These are phyloP conservation scores for Acleris cristana DNA, from an alignment of 2,888 invertebrate genomes.

Conservation along the genomic window DNA sequence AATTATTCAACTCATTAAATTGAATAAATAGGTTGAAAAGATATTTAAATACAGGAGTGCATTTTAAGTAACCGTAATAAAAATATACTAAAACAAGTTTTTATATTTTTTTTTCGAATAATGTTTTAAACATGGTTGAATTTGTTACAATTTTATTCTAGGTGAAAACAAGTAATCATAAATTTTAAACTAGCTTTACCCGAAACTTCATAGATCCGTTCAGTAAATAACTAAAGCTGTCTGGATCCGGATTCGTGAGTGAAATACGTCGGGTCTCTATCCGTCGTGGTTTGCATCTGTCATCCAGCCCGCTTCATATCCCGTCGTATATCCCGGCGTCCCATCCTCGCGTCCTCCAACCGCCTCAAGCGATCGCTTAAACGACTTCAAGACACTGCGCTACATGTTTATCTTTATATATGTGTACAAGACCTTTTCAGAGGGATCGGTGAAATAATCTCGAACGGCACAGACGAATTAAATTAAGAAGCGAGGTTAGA, in stretches of 20 bases:
- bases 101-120: too few relatives aligned
- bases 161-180: too few relatives aligned
- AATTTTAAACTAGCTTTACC: background rate
- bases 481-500: too few relatives aligned
- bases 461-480: too few relatives aligned
- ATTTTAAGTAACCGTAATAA: too few relatives aligned
- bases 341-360: slow-evolving; percentile 18
- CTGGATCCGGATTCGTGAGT: slow-evolving; percentile 17
- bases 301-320: slow-evolving; percentile 13
- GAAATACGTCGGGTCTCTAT: slow-evolving; percentile 14
- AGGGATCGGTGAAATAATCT: too few relatives aligned
- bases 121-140: too few relatives aligned
- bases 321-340: slow-evolving; percentile 12
- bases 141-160: background rate
- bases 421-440: background rate
- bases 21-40: too few relatives aligned
- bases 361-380: slow-evolving; percentile 28
- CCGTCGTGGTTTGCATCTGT: slow-evolving; percentile 23
- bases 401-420: slow-evolving; percentile 17
- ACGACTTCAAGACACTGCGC: slow-evolving; percentile 17
- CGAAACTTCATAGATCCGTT: background rate
- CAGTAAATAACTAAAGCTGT: slow-evolving; percentile 1
- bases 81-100: too few relatives aligned
- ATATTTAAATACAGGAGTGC: too few relatives aligned
- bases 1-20: too few relatives aligned